phyloP scores from a whole-genome alignment of 2,888 invertebrate species.

The Tachina lurida region DNA sequence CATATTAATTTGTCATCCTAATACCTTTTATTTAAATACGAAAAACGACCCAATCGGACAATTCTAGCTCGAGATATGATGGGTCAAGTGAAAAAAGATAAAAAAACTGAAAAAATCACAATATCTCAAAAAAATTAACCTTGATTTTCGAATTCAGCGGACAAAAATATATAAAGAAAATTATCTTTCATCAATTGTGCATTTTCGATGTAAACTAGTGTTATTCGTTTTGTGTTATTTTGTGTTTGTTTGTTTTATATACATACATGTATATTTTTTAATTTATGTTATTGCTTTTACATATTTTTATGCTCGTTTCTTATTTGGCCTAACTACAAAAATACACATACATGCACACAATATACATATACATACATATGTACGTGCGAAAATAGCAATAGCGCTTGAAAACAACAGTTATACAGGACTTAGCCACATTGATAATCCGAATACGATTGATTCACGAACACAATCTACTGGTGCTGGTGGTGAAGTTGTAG shows the following conservation, averaged over 20 bases:
- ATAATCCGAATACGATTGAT: constrained; percentile 65
- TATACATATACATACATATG: not conserved
- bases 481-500: constrained; percentile 41
- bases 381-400: constrained; percentile 71
- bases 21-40: too few relatives aligned
- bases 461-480: constrained; percentile 26
- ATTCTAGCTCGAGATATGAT: too few relatives aligned
- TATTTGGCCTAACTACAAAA: not conserved
- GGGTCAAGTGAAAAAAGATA: too few relatives aligned
- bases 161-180: too few relatives aligned
- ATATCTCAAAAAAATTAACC: too few relatives aligned
- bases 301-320: constrained; percentile 16
- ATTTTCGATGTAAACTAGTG: too few relatives aligned
- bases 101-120: too few relatives aligned
- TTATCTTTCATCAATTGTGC: too few relatives aligned
- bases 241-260: constrained; percentile 9
- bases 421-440: constrained; percentile 75
- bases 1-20: too few relatives aligned
- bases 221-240: not conserved
- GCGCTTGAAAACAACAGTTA: constrained; percentile 77
- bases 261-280: not conserved
- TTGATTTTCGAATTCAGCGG: too few relatives aligned
- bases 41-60: too few relatives aligned
- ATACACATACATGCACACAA: too few relatives aligned
- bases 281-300: constrained; percentile 38